These are phyloP conservation scores for Pseudomyrmex sp. DNA, from an alignment of 1,140 invertebrate species.

Conservation along the genomic window DNA sequence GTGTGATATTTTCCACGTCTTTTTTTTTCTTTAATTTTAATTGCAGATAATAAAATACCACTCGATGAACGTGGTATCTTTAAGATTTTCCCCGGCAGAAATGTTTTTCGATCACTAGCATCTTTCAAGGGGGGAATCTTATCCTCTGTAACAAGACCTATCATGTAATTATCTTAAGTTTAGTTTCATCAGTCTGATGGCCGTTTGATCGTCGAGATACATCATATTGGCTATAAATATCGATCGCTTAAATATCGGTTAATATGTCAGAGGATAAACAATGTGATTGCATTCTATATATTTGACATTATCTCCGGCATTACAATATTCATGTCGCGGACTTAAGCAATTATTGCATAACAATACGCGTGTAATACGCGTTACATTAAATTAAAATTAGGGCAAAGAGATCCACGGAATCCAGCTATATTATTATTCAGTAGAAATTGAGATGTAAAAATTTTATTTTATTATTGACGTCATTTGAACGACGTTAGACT, in stretches of 20 bases:
- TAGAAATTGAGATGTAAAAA: neutral
- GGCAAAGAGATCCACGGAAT: neutral
- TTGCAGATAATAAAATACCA: too few relatives aligned
- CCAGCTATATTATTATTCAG: neutral
- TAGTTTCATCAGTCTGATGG: slow-evolving; percentile 28
- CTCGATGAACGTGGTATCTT: too few relatives aligned
- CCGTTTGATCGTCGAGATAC: slow-evolving; percentile 14
- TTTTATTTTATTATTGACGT: neutral
- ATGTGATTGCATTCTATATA: neutral
- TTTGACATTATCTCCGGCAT: neutral
- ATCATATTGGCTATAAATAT: too few relatives aligned
- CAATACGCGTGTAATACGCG: too few relatives aligned
- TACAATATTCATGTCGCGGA: neutral
- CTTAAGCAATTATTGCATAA: too few relatives aligned
- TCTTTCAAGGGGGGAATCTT: neutral
- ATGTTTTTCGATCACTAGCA: neutral
- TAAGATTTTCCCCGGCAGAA: neutral
- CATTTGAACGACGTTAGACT: neutral
- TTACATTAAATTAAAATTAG: neutral
- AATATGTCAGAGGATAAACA: slow-evolving; percentile 11
- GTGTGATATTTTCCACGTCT: neutral
- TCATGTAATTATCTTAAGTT: neutral
- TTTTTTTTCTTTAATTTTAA: neutral
- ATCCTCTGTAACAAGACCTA: neutral
- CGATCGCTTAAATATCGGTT: slow-evolving; percentile 2